Evolutionary conservation across 2,888 invertebrate species (phyloP), one percentile per base, ranked within the genome.

Genomic region (Drosophila prolongata): DNA sequence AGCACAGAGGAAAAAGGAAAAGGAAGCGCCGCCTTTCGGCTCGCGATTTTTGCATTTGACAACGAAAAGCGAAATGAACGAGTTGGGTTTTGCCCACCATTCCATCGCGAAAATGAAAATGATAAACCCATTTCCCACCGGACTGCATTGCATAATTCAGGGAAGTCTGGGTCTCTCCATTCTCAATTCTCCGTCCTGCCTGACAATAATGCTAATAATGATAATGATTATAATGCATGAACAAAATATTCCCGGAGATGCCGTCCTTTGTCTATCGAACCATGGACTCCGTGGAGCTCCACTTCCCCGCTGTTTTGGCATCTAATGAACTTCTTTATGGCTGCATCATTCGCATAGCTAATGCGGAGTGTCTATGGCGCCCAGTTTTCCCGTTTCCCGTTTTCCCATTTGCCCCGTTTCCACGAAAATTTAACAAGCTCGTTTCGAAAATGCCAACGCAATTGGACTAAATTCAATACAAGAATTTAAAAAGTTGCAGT

Each of bases 201-300:
- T 78, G 75, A 84, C 82, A 84, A 82, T 80, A 82, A 84, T 78
- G 84, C 84, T 81, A 84, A 82, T 82, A 82, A 82, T 80, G 56
- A 73, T 79, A 70, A 78, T 71, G 59, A 68, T 52, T 72, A 70
- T 70, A 74, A 49, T 59, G 61, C 72, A 77, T 72, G 54, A 62
- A 76, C 62, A 69, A 65, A 74, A 76, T 72, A 70, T 55, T 47
- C 56, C 62, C 27, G 62, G 53, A 58, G 52, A 68, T 66, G 66
- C 66, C 62, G 27, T 50, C 47, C 66, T 68, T 68, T 68, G 70
- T 70, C 71, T 64, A 71, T 71, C 69, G 71, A 66, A 66, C 68
- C 68, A 57, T 46, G 27, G 40, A 58, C 30, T 49, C 49, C 49
- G 16, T 38, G 8, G 6, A 9, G 35, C 30, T 16, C 62, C 42